Evolutionary conservation across 1,140 invertebrate genomes (phyloP), one percentile per base, ranked within the genome.

Genomic region (Drosophila kikkawai): DNA sequence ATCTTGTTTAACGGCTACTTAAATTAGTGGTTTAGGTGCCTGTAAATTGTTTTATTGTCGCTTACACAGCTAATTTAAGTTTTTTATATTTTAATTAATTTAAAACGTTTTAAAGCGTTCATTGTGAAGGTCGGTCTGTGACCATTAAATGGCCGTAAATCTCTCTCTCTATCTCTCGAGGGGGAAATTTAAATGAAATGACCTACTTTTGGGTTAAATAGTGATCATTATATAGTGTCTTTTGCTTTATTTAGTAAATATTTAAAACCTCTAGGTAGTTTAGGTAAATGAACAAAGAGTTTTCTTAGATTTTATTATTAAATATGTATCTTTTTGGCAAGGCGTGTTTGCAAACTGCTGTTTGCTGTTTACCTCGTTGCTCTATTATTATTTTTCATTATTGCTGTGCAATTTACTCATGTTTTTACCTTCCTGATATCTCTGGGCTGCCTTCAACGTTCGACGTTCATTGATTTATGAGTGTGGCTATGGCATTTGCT

Each of bases 381-480:
- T 60, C 55, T 76, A 47, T 56, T 59, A 77, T 77, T 77, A 77
- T 77, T 67, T 60, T 19, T 34, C 37, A 60, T 68, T 77, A 68
- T 69, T 68, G 63, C 63, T 68, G 22, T 59, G 55, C 73, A 77
- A 77, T 77, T 77, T 76, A 58, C 19, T 73, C 26, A 37, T 39
- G 36, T 50, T 59, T 73, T 60, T 73, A 73, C 67, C 48, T 77
- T 77, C 56, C 64, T 42, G 48, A 41, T 56, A 56, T 77, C 55
- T 58, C 73, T 76, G 41, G 39, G 39, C 36, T 76, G 50, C 61
- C 42, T 75, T 75, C 71, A 44, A 66, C 59, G 34, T 57, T 58
- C 56, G 73, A 50, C 47, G 55, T 77, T 26, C 61, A 60, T 60
- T 77, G 73, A 68, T 59, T 77, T 77, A 68, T 61, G 73, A 68